Conservation (phyloP, 2,888 invertebrate species). For the Arge pagana region DNA sequence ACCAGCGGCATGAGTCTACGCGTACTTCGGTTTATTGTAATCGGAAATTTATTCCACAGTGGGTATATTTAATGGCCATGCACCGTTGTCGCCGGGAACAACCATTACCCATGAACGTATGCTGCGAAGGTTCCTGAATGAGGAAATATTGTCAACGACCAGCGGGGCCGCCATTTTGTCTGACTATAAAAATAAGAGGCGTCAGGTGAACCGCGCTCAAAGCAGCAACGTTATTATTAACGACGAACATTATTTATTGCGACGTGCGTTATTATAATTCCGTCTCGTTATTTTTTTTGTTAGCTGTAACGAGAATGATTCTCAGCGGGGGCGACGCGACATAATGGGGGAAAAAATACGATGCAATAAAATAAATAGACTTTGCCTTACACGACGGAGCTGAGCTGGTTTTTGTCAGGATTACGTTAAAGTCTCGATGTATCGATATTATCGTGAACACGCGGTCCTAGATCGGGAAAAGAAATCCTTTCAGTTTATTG, state of each 20-base stretch:
- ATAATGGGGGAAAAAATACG: too few relatives aligned
- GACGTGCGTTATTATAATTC: not conserved
- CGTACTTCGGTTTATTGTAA: constrained; percentile 6
- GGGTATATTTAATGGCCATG: constrained; percentile 8
- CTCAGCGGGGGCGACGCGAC: too few relatives aligned
- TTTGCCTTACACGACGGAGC: too few relatives aligned
- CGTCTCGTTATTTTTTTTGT: constrained; percentile 17
- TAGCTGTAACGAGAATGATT: too few relatives aligned
- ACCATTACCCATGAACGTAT: not conserved
- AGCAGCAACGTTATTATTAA: constrained; percentile 14
- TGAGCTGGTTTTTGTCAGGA: too few relatives aligned
- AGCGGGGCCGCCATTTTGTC: constrained; percentile 22
- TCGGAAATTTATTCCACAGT: constrained; percentile 13
- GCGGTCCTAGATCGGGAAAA: too few relatives aligned
- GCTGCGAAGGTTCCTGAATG: not conserved
- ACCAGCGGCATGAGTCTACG: not conserved
- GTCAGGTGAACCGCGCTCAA: too few relatives aligned
- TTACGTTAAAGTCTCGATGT: too few relatives aligned
- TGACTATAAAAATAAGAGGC: constrained; percentile 14
- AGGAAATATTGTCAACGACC: constrained; percentile 11
- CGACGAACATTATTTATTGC: constrained; percentile 17
- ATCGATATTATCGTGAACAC: too few relatives aligned
- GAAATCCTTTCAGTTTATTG: too few relatives aligned
- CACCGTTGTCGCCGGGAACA: too few relatives aligned
- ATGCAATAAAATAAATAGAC: too few relatives aligned